Base-by-base conservation (phyloP, 2,797 vertebrate genomes). In the Oreochromis grahami region DNA sequence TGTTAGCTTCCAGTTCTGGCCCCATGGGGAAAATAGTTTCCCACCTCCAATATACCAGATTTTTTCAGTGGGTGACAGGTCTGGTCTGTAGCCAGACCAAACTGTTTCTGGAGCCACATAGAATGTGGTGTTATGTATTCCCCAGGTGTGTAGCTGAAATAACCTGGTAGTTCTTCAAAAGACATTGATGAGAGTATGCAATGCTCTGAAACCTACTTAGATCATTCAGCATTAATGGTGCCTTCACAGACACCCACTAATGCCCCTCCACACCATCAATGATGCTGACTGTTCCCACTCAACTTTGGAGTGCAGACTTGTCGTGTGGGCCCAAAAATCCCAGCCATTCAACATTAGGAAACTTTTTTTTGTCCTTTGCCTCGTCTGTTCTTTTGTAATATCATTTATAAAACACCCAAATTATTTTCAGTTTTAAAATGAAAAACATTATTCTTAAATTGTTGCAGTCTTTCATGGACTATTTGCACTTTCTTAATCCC, bases 191-290 rank as follows among this genome's bases (percentile, higher is more conserved):
- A 70, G 13, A 17, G 38, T 10, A 26, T 70, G 21, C 3, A 24
- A 0, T 3, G 21, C 21, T 70, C 65, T 0, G 0, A 70, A 70
- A 70, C 13, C 65, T 45, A 10, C 38, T 70, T 70, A 26, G 38
- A 15, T 43, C 21, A 45, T 43, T 26, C 13, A 70, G 21, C 21
- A 70, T 70, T 70, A 70, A 70, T 70, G 38, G 38, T 45, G 65
- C 38, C 38, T 70, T 70, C 63, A 15, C 63, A 26, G 21, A 65
- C 41, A 21, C 21, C 34, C 34, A 38, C 19, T 65, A 38, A 65
- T 65, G 36, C 36, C 34, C 12, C 60, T 1, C 36, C 63, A 24
- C n/a, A 68, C 60, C 63, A 26, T 24, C 2, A 68, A 8, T 36
- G 36, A 68, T 43, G n/a, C 63, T 43, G n/a, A 41, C 12, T 24